Percentiles rank a stretch among this genome's conserved stretches.
These are phyloP conservation scores for Zenarchopterus dispar DNA, from an alignment of 2,797 vertebrate genomes.

Conservation along the genomic window DNA sequence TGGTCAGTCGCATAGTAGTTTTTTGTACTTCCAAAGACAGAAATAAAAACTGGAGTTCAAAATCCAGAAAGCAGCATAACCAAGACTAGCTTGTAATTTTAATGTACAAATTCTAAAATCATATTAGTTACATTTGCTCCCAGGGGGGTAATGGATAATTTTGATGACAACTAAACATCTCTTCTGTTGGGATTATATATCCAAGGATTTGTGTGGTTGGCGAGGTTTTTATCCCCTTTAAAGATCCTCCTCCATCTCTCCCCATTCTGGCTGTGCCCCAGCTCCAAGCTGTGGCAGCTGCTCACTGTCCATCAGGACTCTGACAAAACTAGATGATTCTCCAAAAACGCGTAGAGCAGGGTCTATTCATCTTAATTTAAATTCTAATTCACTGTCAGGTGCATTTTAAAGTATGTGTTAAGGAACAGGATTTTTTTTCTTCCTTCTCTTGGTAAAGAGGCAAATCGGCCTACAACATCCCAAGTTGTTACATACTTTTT, in stretches of 20 bases:
- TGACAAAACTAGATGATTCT: conserved; percentile 49
- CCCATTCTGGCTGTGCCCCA: conserved; percentile 60
- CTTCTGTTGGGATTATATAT: conserved; percentile 64
- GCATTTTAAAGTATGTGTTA: not conserved
- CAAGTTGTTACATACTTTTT: not conserved
- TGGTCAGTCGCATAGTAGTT: no score
- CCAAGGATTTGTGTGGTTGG: conserved; percentile 70
- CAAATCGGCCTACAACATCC: not conserved
- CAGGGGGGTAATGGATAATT: conserved; percentile 45
- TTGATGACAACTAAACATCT: conserved; percentile 55
- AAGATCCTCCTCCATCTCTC: conserved; percentile 71
- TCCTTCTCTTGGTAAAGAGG: not conserved
- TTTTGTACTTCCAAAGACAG: no score
- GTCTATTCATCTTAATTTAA: conserved; percentile 22
- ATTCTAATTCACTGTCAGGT: conserved; percentile 28
- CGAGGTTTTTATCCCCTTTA: conserved; percentile 66
- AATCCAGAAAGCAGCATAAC: not conserved
- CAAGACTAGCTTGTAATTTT: not conserved
- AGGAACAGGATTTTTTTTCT: not conserved
- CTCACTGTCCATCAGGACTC: conserved; percentile 60
- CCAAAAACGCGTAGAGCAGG: conserved; percentile 27
- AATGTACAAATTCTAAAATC: conserved; percentile 23
- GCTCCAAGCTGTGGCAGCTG: conserved; percentile 57
- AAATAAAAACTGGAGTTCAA: not conserved
- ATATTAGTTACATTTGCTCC: conserved; percentile 27